Evolutionary conservation across 2,113 vertebrate genomes (phyloP), one percentile per base, ranked within the genome.

Genomic region (human): DNA sequence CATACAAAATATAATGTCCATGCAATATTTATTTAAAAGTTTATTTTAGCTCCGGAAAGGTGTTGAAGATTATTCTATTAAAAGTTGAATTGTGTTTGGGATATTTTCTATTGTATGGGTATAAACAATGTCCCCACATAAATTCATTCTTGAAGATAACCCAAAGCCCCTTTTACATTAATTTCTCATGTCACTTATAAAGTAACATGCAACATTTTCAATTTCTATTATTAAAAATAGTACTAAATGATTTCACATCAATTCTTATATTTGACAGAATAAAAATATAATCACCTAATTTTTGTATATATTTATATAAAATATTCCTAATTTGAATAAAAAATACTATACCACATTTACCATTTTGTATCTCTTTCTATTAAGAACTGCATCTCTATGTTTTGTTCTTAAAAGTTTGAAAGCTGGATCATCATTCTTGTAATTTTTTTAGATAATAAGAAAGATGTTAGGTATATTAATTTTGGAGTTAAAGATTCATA

Each of bases 31-130:
- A 76, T 92, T 89, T 94, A 93, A 17, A 61, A 87, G 23, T 76
- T 95, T 92, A 88, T 52, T 96, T 75, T 61, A 78, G 57, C 5
- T 88, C 83, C 75, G 73, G 55, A 94, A 83, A 95, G 59, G 80
- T 2, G 1, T 25, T 43, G 30, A 94, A 76, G 75, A 73, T 23
- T 50, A 9, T 72, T 89, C 64, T 93, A 38, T 81, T 13, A 38
- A 30, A 88, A 8, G 72, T 22, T 84, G 75, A 84, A 72, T n/a
- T 91, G 10, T 45, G 40, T 94, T 13, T 43, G 18, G 27, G 93
- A 8, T 81, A 76, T 70, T 94, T 92, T 76, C 22, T 48, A 55
- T 81, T 32, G 0, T 59, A 52, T 78, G n/a, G 57, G n/a, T 81
- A 85, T 94, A 93, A 70, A 72, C 1, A 52, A 32, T 92, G 27